Evolutionary conservation across 2,888 invertebrate species (phyloP).

Genomic region (Xanthorhoe spadicearia): DNA sequence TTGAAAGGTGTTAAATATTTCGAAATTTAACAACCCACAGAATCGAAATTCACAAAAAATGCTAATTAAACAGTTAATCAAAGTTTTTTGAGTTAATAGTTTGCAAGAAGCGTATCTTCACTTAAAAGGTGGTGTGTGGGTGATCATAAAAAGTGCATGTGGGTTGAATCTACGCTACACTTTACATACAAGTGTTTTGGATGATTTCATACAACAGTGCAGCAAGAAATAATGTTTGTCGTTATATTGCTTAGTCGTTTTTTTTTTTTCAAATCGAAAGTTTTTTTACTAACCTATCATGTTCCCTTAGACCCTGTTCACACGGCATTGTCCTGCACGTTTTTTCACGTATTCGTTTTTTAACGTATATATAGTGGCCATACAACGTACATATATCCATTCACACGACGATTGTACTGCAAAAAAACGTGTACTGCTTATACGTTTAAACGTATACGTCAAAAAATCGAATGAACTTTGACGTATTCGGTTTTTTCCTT

Average conservation of each 20-base stretch:
- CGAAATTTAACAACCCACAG: not conserved
- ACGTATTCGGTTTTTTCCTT: too few relatives aligned
- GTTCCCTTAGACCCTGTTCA: too few relatives aligned
- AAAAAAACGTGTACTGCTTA: too few relatives aligned
- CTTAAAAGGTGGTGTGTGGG: slow-evolving; percentile 25
- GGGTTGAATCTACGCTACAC: slow-evolving; percentile 19
- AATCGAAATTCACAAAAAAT: slow-evolving; percentile 22
- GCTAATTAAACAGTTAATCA: slow-evolving; percentile 29
- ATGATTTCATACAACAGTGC: slow-evolving; percentile 1
- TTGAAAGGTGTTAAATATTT: not conserved
- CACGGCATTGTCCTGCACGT: too few relatives aligned
- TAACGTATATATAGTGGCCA: too few relatives aligned
- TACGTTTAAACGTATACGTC: too few relatives aligned
- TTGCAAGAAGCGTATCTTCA: slow-evolving; percentile 16
- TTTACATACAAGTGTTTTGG: slow-evolving; percentile 7
- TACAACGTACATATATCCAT: too few relatives aligned
- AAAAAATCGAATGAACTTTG: too few relatives aligned
- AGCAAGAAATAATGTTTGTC: not conserved
- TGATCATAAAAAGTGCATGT: slow-evolving; percentile 16
- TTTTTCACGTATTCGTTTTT: too few relatives aligned
- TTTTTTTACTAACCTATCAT: too few relatives aligned
- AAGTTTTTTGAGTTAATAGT: slow-evolving; percentile 28
- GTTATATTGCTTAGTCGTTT: not conserved
- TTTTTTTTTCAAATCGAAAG: too few relatives aligned
- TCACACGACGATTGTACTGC: too few relatives aligned